Percentiles rank a stretch among this genome's conserved stretches.
phyloP scores from a whole-genome alignment of 2,113 vertebrate species.

The Scomber scombrus region DNA sequence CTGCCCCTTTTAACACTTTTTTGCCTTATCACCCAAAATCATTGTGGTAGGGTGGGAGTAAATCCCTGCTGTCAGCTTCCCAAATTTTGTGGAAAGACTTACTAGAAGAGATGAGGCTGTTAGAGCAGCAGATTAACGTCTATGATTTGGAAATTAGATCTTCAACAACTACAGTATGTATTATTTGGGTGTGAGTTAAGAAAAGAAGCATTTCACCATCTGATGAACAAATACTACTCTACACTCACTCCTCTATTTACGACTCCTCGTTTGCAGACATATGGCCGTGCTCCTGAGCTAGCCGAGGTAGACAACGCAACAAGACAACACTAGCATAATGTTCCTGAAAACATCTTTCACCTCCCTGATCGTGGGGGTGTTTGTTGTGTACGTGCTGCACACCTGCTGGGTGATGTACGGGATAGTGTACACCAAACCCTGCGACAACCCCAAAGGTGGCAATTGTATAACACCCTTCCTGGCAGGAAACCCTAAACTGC shows the following conservation, averaged over 20 bases:
- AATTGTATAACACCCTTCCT: conserved; percentile 92
- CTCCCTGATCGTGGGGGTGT: conserved; percentile 92
- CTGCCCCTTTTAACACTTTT: too few species aligned
- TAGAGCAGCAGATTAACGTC: background rate
- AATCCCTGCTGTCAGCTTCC: too few species aligned
- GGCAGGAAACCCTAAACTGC: conserved; percentile 89
- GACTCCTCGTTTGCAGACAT: conserved; percentile 49
- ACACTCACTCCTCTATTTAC: background rate
- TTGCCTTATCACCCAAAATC: too few species aligned
- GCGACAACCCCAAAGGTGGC: conserved; percentile 77
- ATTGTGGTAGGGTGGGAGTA: too few species aligned
- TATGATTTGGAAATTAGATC: background rate
- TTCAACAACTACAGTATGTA: background rate
- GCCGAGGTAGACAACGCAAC: conserved; percentile 28
- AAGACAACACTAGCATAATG: conserved; percentile 64
- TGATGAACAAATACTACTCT: too few species aligned
- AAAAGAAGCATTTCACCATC: too few species aligned
- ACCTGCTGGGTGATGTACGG: conserved; percentile 99
- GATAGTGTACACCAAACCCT: conserved; percentile 95
- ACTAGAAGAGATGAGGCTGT: background rate
- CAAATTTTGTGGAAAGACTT: background rate
- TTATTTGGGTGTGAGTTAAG: background rate
- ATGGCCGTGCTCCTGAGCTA: conserved; percentile 65
- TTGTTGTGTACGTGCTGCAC: conserved; percentile 94
- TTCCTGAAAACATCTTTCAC: conserved; percentile 92